Percentiles rank a stretch among this genome's conserved stretches.
Conservation (phyloP, 1,140 invertebrate species). For the Trichonephila clavata region DNA sequence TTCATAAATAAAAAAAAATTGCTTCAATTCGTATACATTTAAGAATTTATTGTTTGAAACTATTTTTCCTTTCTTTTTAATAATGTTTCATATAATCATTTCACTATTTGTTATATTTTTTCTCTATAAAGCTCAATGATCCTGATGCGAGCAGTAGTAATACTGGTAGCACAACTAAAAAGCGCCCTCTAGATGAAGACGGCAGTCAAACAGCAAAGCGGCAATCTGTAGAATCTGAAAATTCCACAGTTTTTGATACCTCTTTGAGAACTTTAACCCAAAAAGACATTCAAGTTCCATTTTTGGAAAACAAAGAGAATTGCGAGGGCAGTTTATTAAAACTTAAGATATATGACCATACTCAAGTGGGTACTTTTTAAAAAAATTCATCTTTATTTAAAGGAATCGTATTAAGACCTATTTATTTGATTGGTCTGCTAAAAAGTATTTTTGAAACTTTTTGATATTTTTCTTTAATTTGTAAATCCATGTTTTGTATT, state of each 20-base stretch:
- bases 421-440: too few relatives aligned
- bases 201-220: constrained; percentile 44
- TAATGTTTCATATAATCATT: too few relatives aligned
- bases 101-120: not conserved
- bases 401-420: too few relatives aligned
- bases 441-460: too few relatives aligned
- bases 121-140: constrained; percentile 12
- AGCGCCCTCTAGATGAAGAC: constrained; percentile 49
- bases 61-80: too few relatives aligned
- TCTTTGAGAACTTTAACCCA: not conserved
- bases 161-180: constrained; percentile 42
- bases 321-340: not conserved
- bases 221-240: not conserved
- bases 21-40: too few relatives aligned
- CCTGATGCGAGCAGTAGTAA: constrained; percentile 8
- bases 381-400: too few relatives aligned
- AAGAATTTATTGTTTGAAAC: too few relatives aligned
- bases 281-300: constrained; percentile 50
- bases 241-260: constrained; percentile 2
- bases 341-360: not conserved
- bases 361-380: not conserved
- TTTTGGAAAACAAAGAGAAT: constrained; percentile 58
- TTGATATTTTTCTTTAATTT: too few relatives aligned
- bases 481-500: too few relatives aligned
- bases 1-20: too few relatives aligned